Conservation (phyloP, 2,113 vertebrate species). For the Colossoma macropomum region DNA sequence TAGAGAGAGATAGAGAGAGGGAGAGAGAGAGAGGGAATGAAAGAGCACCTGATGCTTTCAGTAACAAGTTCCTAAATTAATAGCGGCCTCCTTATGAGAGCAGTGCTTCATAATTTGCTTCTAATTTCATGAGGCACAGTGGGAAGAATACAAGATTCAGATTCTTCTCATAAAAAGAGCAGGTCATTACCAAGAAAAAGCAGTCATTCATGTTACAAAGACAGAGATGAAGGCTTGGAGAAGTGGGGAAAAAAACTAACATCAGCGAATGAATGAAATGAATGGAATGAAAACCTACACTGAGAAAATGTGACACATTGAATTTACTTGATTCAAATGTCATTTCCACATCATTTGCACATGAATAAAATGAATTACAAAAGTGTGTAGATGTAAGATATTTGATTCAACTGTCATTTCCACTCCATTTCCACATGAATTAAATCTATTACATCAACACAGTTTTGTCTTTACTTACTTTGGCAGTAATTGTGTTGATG, state of each 20-base stretch:
- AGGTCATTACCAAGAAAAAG: slow-evolving; percentile 21
- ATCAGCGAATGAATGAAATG: background rate
- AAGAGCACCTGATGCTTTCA: slow-evolving; percentile 44
- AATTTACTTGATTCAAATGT: background rate
- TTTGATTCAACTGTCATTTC: no score
- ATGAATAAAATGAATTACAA: background rate
- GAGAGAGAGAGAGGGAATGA: slow-evolving; percentile 14
- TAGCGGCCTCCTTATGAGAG: slow-evolving; percentile 35
- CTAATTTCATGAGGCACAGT: slow-evolving; percentile 35
- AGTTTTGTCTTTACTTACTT: background rate
- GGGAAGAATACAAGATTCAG: slow-evolving; percentile 13
- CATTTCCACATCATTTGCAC: background rate
- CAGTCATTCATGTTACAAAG: background rate
- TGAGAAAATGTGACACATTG: background rate
- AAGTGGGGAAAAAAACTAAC: background rate
- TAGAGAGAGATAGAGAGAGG: background rate
- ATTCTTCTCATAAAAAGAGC: slow-evolving; percentile 7
- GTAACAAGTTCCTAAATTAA: slow-evolving; percentile 54
- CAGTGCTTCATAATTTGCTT: slow-evolving; percentile 35
- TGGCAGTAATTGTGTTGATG: background rate
- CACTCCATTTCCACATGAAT: no score
- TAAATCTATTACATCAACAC: background rate
- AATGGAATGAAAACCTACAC: background rate
- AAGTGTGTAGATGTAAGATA: no score
- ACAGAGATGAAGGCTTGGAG: background rate